These are phyloP conservation scores for Nannospalax galili DNA, from an alignment of 2,113 vertebrate genomes.

Conservation along the genomic window DNA sequence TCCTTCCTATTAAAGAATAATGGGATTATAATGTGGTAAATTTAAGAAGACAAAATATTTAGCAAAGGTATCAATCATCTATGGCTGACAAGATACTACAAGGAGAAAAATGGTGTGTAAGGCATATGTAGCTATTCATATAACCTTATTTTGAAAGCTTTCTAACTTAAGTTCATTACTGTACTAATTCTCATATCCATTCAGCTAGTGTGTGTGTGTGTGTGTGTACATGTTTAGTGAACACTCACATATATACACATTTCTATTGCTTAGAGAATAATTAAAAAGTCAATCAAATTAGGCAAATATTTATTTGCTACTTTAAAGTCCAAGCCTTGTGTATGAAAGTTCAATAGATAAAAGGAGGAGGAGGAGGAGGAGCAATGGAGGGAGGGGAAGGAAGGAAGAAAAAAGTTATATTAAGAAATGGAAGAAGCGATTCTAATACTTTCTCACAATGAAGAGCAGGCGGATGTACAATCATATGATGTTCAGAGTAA, in stretches of 20 bases:
- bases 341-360: too few species aligned
- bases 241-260: not conserved
- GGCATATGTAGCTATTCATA: not conserved
- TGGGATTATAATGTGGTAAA: not conserved
- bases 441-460: not conserved
- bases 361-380: not conserved
- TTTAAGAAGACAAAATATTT: constrained; percentile 60
- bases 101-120: not conserved
- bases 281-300: too few species aligned
- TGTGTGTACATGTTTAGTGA: not conserved
- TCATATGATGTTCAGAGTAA: not conserved
- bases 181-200: constrained; percentile 22
- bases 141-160: constrained; percentile 35
- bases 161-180: not conserved
- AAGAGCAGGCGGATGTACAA: not conserved
- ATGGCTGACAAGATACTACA: not conserved
- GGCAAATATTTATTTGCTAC: too few species aligned
- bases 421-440: not conserved
- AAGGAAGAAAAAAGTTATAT: not conserved
- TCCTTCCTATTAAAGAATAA: not conserved
- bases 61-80: constrained; percentile 21
- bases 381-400: not conserved
- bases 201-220: not conserved
- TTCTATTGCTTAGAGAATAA: too few species aligned
- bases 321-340: too few species aligned